Percentiles rank a stretch among this genome's conserved stretches.
Conservation (phyloP, 1,140 invertebrate genomes). For the Sarcophaga bullata region DNA sequence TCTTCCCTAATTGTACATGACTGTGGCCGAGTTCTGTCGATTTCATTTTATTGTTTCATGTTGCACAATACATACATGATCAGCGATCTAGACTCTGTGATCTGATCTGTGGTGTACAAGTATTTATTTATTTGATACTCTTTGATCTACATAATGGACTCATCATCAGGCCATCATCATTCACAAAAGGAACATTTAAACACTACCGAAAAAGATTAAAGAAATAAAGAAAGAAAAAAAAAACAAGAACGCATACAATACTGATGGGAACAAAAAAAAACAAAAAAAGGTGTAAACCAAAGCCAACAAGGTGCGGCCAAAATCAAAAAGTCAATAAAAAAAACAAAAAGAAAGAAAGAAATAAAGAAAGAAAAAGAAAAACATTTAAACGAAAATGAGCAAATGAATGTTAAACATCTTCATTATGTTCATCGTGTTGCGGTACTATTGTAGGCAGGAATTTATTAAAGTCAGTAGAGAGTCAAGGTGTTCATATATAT, state of each 20-base stretch:
- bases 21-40: neutral
- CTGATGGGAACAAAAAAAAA: neutral
- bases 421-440: neutral
- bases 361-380: neutral
- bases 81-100: too few relatives aligned
- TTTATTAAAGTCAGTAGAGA: neutral
- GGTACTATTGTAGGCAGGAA: neutral
- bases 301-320: constrained; percentile 19
- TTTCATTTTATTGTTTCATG: neutral
- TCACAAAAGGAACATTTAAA: too few relatives aligned
- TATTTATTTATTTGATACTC: neutral
- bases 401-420: neutral
- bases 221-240: neutral
- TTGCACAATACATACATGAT: neutral
- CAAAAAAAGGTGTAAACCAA: constrained; percentile 33
- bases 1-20: neutral
- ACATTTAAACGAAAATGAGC: neutral
- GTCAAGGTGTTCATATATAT: neutral
- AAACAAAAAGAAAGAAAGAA: neutral
- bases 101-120: too few relatives aligned
- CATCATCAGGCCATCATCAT: neutral
- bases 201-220: neutral
- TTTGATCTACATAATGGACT: constrained; percentile 6
- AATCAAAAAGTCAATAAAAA: constrained; percentile 35
- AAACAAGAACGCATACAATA: neutral